Conservation (phyloP, 2,797 vertebrate species). For the Enteromius unitaeniatus region DNA sequence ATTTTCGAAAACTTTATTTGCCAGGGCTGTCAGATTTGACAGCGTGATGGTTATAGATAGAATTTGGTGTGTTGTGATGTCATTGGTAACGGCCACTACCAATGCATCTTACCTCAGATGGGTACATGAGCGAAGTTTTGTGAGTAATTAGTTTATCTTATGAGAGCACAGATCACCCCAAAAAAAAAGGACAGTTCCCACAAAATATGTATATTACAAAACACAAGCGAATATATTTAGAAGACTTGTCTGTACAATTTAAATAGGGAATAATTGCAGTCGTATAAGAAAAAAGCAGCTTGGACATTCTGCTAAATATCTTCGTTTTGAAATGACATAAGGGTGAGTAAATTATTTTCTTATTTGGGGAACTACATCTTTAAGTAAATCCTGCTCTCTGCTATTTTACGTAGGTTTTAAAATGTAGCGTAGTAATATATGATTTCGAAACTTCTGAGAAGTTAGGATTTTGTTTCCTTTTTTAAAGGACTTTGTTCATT, state of each 20-base stretch:
- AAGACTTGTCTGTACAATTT: neutral
- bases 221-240: neutral
- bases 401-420: constrained; percentile 43
- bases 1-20: constrained; percentile 41
- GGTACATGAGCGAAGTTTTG: constrained; percentile 22
- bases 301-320: constrained; percentile 8
- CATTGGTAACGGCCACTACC: constrained; percentile 50
- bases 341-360: neutral
- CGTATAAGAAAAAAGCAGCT: neutral
- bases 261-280: neutral
- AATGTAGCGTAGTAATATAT: constrained; percentile 71
- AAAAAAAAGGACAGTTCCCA: constrained; percentile 11
- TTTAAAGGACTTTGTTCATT: constrained; percentile 78
- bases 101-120: constrained; percentile 45
- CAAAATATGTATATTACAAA: neutral
- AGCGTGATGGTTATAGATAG: neutral
- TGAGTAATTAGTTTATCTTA: neutral
- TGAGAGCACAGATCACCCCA: constrained; percentile 33
- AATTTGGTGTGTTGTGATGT: constrained; percentile 42
- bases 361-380: neutral
- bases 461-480: constrained; percentile 74
- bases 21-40: neutral
- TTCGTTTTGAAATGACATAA: neutral
- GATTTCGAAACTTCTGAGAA: constrained; percentile 81
- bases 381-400: constrained; percentile 26